phyloP scores from a whole-genome alignment of 1,140 invertebrate genomes.

The Brachionus sp. region DNA sequence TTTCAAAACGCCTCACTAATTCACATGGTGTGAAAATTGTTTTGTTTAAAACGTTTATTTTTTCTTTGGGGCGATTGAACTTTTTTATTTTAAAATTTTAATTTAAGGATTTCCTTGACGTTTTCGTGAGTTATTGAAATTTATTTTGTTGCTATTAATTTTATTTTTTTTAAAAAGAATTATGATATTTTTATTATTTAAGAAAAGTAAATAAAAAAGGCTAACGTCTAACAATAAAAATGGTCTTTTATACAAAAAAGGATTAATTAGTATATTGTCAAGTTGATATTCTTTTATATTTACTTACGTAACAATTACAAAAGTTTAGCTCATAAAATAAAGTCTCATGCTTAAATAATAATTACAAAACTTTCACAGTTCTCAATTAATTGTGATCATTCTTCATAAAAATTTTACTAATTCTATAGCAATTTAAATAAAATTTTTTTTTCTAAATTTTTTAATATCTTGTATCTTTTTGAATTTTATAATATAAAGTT shows the following conservation, averaged over 20 bases:
- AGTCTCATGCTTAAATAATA: too few species aligned
- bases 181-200: neutral
- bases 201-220: neutral
- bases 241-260: neutral
- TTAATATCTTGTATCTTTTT: too few species aligned
- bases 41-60: neutral
- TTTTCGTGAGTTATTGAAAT: neutral
- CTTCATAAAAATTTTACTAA: too few species aligned
- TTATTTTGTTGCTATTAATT: neutral
- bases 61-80: neutral
- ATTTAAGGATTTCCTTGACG: neutral
- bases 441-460: too few species aligned
- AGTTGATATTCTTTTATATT: neutral
- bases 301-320: neutral
- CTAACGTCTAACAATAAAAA: neutral
- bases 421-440: too few species aligned
- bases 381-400: too few species aligned
- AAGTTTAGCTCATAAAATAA: neutral
- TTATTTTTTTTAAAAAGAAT: neutral
- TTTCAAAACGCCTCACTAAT: too few species aligned
- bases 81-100: neutral
- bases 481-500: too few species aligned
- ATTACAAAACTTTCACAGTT: too few species aligned
- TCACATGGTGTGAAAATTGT: neutral
- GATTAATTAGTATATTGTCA: neutral